Evolutionary conservation across 2,113 vertebrate species (phyloP).

Genomic region (Epinephelus moara): DNA sequence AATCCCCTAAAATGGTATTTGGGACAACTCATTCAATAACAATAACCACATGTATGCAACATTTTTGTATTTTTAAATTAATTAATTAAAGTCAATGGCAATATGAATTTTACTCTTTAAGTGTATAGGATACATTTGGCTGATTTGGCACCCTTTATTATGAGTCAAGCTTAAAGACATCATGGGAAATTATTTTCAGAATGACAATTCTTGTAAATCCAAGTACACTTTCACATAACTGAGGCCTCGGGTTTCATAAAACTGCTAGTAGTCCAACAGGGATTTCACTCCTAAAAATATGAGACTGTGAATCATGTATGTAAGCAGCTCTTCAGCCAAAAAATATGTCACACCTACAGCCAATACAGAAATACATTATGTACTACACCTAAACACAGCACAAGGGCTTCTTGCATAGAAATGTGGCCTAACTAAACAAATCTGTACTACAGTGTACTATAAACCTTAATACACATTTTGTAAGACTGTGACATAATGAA

Average conservation of each 20-base stretch:
- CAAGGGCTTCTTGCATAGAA: neutral
- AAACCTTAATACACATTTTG: neutral
- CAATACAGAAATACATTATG: neutral
- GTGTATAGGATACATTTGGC: slow-evolving; percentile 1
- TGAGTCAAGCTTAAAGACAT: neutral
- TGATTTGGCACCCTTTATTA: neutral
- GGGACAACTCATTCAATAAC: neutral
- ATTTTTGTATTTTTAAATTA: neutral
- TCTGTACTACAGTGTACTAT: neutral
- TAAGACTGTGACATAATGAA: neutral
- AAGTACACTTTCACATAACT: neutral
- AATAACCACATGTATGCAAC: neutral
- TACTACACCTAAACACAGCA: neutral
- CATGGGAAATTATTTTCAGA: neutral
- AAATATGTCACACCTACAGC: neutral
- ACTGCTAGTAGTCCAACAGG: neutral
- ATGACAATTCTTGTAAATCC: neutral
- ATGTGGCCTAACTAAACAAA: neutral
- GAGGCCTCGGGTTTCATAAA: neutral
- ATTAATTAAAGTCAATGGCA: neutral
- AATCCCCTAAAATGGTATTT: too few relatives aligned
- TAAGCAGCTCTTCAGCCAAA: neutral
- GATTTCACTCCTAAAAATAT: neutral
- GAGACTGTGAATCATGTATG: neutral
- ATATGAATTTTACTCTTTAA: neutral